Base-by-base conservation (phyloP, 2,888 invertebrate genomes). In the Hirtodrosophila histrioides region DNA sequence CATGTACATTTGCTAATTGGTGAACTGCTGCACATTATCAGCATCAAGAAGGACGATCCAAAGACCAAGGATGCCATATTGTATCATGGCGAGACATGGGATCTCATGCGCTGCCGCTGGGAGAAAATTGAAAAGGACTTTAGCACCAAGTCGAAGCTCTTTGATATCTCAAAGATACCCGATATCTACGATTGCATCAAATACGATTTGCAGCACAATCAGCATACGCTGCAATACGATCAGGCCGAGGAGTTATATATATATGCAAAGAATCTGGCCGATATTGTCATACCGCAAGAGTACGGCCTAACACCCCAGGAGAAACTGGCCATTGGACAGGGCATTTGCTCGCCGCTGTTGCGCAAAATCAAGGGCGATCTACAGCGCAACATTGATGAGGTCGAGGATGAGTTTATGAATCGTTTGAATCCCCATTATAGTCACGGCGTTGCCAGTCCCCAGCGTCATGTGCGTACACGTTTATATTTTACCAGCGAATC, bases 181-280 rank as follows among this genome's bases (percentile, higher is more conserved):
- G 99, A 99, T 91, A 99, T 99, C 77, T 99, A 99, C 89, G 99
- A 99, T 93, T 99, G 99, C 90, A 99, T 99, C 85, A 99, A 99
- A 91, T 99, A 98, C 90, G 99, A 99, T 92, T 92, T 99, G 75
- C 99, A 99, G 89, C 99, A 99, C 91, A 99, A 99, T 91, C 97
- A 98, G 89, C 97, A 98, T 88, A 97, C 97, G 1, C 91, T 99
- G 76, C 97, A 98, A 91, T 98, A 97, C 88, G 97, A 97, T 86
- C 94, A 96, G 89, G 97, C 98, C 0, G 97, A 98, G 58, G 91
- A 98, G 90, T 92, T 98, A 44, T 99, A 99, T 89, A 96, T 97
- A 54, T 97, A 97, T 90, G 97, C 99, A 0, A 99, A 99, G 92
- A 97, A 98, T 90, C 93, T 99, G 87, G 99, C 99, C 0, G 99